Evolutionary conservation across 2,888 invertebrate genomes (phyloP).

Genomic region (Polydesmus complanatus): DNA sequence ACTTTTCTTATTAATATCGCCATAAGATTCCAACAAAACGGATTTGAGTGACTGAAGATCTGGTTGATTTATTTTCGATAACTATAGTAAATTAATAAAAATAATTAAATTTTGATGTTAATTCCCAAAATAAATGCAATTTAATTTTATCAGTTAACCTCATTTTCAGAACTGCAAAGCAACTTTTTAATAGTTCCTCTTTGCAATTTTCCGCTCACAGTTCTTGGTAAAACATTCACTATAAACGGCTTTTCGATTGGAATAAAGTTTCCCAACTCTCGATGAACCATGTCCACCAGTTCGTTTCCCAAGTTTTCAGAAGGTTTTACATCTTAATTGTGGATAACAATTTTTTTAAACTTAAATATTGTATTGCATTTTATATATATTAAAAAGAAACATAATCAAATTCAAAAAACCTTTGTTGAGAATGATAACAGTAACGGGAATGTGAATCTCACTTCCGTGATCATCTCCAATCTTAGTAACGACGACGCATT

Average conservation of each 20-base stretch:
- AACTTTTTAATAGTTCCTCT: not conserved
- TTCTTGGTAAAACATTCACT: not conserved
- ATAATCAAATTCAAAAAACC: not conserved
- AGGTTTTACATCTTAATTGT: not conserved
- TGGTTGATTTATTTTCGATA: too few relatives aligned
- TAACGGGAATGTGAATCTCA: not conserved
- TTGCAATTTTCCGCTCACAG: conserved; percentile 5
- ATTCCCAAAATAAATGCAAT: too few relatives aligned
- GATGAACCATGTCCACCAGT: not conserved
- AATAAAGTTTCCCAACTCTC: conserved; percentile 5
- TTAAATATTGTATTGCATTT: not conserved
- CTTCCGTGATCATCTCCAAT: not conserved
- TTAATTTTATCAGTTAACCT: too few relatives aligned
- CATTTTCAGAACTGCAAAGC: not conserved
- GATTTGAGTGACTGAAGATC: too few relatives aligned
- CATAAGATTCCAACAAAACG: too few relatives aligned
- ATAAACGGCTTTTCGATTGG: not conserved
- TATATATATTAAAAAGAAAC: too few relatives aligned
- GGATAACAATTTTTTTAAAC: not conserved
- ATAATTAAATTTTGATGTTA: too few relatives aligned
- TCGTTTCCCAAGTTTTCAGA: not conserved
- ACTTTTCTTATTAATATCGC: too few relatives aligned
- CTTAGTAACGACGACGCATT: not conserved
- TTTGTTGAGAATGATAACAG: not conserved
- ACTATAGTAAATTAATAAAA: too few relatives aligned